Base-by-base conservation (phyloP, 2,113 vertebrate genomes). In the Sprattus sprattus region DNA sequence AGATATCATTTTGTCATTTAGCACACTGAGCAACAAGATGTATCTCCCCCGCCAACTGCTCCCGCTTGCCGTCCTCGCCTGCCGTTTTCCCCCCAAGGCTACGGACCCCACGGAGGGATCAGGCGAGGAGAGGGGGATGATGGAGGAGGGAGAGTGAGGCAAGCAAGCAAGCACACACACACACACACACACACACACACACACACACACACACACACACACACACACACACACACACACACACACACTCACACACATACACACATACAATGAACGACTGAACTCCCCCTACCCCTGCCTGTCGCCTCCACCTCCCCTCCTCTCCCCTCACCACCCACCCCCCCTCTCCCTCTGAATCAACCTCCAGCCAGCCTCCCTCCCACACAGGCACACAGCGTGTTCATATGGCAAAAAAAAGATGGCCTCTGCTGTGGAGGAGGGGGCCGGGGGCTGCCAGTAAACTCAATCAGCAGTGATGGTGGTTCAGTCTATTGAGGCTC, bases 1-100 rank as follows among this genome's bases (percentile, higher is more conserved):
- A 93, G 93, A 92, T 93, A 94, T 94, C 90, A 94, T 94, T 95
- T 95, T 94, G 93, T 94, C 92, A 93, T 94, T 95, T 94, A 93
- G 93, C 94, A 93, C 92, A 91, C 94, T 94, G 94, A 86, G 91
- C 91, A 93, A 93, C 93, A 93, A 93, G 93, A 94, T 93, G 92
- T 92, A 94, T 95, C 91, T 93, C 87, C 89, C 89, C 91, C 84
- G 86, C 91, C 91, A 89, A 90, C 92, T 87, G 89, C 90, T 89
- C 88, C 87, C 92, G 90, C 90, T 94, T 25, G 25, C 91, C 92
- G 92, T 93, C 92, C 93, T 94, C 93, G 93, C 93, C 93, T 91
- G 85, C 89, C 89, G 28, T 32, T 93, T 92, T 91, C 91, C 92
- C 39, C 95, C 92, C 93, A 93, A 94, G 94, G 94, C 94, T 92